Conservation (phyloP, 2,113 vertebrate genomes). For the Coryphaenoides rupestris region DNA sequence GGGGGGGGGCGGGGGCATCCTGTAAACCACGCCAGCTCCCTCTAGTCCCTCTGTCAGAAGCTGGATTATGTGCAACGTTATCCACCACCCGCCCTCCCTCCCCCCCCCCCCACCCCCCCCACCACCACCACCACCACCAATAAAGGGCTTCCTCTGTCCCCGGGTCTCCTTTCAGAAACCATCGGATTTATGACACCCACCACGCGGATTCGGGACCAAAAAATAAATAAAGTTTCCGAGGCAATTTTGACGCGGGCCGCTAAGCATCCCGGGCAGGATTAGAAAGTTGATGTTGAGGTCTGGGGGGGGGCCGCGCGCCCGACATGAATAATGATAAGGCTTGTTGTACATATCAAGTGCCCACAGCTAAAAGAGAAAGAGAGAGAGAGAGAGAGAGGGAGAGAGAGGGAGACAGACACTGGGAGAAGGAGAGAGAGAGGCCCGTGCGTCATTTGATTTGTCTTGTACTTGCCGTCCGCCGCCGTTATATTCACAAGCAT, state of each 20-base stretch:
- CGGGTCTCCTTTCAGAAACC: constrained; percentile 62
- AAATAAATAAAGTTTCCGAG: constrained; percentile 55
- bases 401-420: no score
- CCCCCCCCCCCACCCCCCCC: no score
- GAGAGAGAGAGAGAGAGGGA: not conserved
- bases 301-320: no score
- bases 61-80: constrained; percentile 71
- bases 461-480: constrained; percentile 23
- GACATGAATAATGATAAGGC: constrained; percentile 45
- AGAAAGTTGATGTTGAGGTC: no score
- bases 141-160: constrained; percentile 64
- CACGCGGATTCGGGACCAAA: constrained; percentile 56
- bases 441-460: constrained; percentile 52
- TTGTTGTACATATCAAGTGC: constrained; percentile 46
- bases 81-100: constrained; percentile 20
- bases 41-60: constrained; percentile 66
- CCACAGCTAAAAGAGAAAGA: constrained; percentile 36
- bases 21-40: constrained; percentile 60
- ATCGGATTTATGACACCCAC: constrained; percentile 68
- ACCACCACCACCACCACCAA: constrained; percentile 25
- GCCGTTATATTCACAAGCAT: constrained; percentile 33
- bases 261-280: constrained; percentile 64
- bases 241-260: constrained; percentile 65
- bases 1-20: constrained; percentile 57
- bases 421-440: no score